Base-by-base conservation (phyloP, 2,797 vertebrate species). In the Crypturellus tataupa region DNA sequence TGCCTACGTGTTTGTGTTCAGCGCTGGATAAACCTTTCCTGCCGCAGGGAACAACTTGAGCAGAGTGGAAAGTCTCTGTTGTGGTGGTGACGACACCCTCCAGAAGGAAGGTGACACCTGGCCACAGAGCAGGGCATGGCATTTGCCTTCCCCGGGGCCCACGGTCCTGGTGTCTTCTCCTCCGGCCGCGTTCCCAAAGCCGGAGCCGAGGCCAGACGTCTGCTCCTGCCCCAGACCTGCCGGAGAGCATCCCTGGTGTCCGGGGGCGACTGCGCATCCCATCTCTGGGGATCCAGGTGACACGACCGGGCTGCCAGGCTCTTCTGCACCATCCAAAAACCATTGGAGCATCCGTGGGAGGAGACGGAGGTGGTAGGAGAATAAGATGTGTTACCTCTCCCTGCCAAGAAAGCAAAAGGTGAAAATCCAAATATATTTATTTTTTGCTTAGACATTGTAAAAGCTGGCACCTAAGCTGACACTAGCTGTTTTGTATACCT, bases 21-120 rank as follows among this genome's bases (percentile, higher is more conserved):
- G 4, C 15, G 12, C 0, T 0, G n/a, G 20, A 20, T 1, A 8
- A 49, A 12, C 3, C 21, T 6, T 21, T 8, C 19, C 21, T 31
- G 10, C 0, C 2, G 18, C 40, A 29, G 59, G 60, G 69, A 53
- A 9, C 37, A 47, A 39, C 42, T 24, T 25, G 58, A 19, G 6
- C 19, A 51, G 58, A 6, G 65, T 13, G 12, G 53, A 18, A n/a
- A 37, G 13, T 40, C 31, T 42, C 56, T 44, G 33, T n/a, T 16
- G 46, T 3, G 31, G 33, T 8, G 7, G 20, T 10, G 2, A 29
- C 40, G 56, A 5, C 3, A 20, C 1, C 27, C 5, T 55, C 53
- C 53, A 56, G 53, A 11, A 56, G 29, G 19, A 56, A 10, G 53
- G 53, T 31, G 29, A 9, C 29, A 19, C 31, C 53, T 56, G 29